Evolutionary conservation across 2,797 vertebrate genomes (phyloP), one percentile per base, ranked within the genome.

Genomic region (Xiphorhynchus erythropygius): DNA sequence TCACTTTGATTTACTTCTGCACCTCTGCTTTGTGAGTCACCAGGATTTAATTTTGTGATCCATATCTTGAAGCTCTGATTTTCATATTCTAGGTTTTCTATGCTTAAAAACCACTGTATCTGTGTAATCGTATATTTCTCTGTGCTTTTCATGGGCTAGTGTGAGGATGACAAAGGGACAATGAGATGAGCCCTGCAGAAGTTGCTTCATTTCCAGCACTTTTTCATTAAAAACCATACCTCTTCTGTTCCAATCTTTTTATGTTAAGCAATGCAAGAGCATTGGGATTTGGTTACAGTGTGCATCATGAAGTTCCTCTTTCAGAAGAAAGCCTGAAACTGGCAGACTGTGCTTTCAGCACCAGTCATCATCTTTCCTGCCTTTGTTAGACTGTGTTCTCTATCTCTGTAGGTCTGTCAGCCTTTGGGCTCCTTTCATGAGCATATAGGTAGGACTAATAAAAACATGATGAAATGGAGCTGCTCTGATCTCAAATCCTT

Each of bases 1-100:
- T 92, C 73, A 70, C 73, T 87, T 52, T 50, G 21, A 88, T 94
- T 96, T 84, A 47, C 28, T 92, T 94, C 86, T 93, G 89, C 49
- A 33, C 46, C 77, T 92, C 76, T 89, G 60, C 73, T 75, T 90
- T 87, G 56, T 68, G 71, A 95, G 68, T 75, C 69, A 85, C 53
- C 67, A 70, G 69, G 56, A 67, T 88, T 75, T 44, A 62, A 47
- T 86, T 78, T 22, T 35, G 42, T 49, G 60, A 55, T 69, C 80
- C 33, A 59, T 46, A 82, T 64, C 46, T 69, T 56, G 62, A 75
- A 94, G 37, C 7, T 60, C 21, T 67, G 41, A 33, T 67, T 91
- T 80, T 89, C 22, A 24, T 35, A 44, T 28, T 67, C 16, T 67
- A 73, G 23, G 44, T 57, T 33, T 87, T 56, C 50, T 67, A 39